Conservation (phyloP, 2,888 invertebrate species). For the Lagria hirta region DNA sequence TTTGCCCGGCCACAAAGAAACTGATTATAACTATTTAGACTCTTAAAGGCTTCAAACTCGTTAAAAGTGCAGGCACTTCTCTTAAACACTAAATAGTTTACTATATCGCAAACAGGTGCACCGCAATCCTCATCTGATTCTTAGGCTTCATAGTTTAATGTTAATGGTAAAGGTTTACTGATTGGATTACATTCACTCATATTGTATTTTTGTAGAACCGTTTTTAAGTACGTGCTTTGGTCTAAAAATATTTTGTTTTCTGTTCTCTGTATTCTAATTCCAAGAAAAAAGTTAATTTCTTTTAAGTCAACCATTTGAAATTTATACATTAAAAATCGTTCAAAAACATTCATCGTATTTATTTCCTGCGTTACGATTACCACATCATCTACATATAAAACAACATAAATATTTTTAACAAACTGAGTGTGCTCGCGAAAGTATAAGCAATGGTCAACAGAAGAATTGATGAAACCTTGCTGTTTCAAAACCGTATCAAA, state of each 20-base stretch:
- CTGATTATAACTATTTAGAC: too few relatives aligned
- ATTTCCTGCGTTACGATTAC: conserved; percentile 17
- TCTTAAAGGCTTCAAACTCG: too few relatives aligned
- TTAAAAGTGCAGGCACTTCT: too few relatives aligned
- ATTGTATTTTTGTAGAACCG: conserved; percentile 31
- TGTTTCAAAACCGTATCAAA: conserved; percentile 9
- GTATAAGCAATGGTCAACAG: conserved; percentile 19
- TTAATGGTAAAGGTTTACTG: conserved; percentile 33
- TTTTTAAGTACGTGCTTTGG: conserved; percentile 20
- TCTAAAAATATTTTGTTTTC: background rate
- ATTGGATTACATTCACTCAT: conserved; percentile 33
- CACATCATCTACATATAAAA: conserved; percentile 22
- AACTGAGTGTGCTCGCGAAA: background rate
- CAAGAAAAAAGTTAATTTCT: too few relatives aligned
- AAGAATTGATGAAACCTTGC: conserved; percentile 12
- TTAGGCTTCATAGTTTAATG: too few relatives aligned
- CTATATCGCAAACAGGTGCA: too few relatives aligned
- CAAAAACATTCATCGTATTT: conserved; percentile 12
- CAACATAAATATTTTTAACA: conserved; percentile 8
- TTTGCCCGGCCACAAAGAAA: too few relatives aligned
- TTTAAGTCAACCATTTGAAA: conserved; percentile 35
- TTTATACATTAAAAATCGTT: conserved; percentile 21
- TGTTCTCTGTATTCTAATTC: conserved; percentile 21
- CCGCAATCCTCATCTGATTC: too few relatives aligned
- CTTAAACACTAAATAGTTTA: too few relatives aligned